Evolutionary conservation across 2,888 invertebrate genomes (phyloP), one percentile per base, ranked within the genome.

Genomic region (Empis livida): DNA sequence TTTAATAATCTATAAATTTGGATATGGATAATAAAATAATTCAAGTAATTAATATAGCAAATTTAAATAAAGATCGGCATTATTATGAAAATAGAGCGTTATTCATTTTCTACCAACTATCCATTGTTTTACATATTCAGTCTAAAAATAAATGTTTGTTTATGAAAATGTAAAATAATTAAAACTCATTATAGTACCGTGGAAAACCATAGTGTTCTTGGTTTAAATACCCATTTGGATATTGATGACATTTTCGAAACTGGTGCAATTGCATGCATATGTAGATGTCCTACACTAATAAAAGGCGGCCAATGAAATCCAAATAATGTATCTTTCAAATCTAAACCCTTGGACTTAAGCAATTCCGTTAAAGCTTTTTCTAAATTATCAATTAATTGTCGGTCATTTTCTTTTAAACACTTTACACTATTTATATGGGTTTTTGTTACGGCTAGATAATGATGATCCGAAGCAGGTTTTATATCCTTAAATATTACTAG

Each of bases 291-390:
- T 0, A 94, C 78, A 2, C 84, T 82, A 49, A 83, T 79, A 67
- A 92, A 92, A 0, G 94, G 94, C 0, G 94, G 93, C 82, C 89
- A 84, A 63, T 94, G 93, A 61, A 91, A 94, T 0, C 94, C 94
- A 40, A 80, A 71, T 43, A 79, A 71, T 14, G 73, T 68, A 48
- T 75, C 73, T 1, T 67, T 60, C 0, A 63, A 42, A 1, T 68
- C 56, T 1, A 73, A 65, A n/a, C 73, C 73, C 51, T 75, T 70
- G n/a, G 75, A 71, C 1, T 57, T 51, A 2, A 82, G 56, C 17
- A 73, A 57, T 2, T 71, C 64, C 42, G 71, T 68, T 1, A 76
- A 61, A 1, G 68, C 71, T 0, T 68, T 58, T 5, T 85, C 71
- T 73, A 92, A 75, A 58, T 77, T 78, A 41, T 77, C 67, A 43